These are phyloP conservation scores for Dasyornis broadbenti DNA, from an alignment of 2,113 vertebrate genomes.

Conservation along the genomic window DNA sequence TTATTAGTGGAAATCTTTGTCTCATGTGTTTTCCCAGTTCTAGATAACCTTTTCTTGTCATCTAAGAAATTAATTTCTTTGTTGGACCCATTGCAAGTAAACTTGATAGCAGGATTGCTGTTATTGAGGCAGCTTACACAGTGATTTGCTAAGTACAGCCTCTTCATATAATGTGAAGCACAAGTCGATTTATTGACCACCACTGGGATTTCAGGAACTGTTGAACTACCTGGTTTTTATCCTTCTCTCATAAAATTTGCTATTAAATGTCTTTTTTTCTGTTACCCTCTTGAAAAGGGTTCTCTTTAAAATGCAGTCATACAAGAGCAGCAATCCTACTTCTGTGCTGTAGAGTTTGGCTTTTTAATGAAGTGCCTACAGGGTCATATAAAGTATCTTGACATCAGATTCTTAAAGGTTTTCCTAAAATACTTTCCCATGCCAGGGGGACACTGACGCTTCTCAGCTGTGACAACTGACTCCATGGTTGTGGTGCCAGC, in stretches of 20 bases:
- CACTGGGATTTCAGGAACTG: constrained; percentile 71
- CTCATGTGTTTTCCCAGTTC: constrained; percentile 70
- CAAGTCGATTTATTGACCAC: constrained; percentile 74
- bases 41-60: constrained; percentile 72
- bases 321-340: not conserved
- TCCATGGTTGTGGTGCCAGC: not conserved
- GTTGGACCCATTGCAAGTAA: constrained; percentile 75
- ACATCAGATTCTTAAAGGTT: not conserved
- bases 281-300: constrained; percentile 5
- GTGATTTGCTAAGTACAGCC: constrained; percentile 77
- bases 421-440: not conserved
- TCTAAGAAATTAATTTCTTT: constrained; percentile 80
- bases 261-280: constrained; percentile 36
- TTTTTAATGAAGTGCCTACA: not conserved
- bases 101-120: constrained; percentile 73
- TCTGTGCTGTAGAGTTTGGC: not conserved
- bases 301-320: constrained; percentile 24
- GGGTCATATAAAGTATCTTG: not conserved
- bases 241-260: constrained; percentile 46
- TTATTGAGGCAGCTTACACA: constrained; percentile 74
- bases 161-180: constrained; percentile 73
- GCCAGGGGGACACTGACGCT: not conserved
- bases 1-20: constrained; percentile 74
- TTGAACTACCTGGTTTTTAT: constrained; percentile 63
- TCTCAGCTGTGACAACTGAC: not conserved